Base-by-base conservation (phyloP, 2,113 vertebrate species). In the Pimephales promelas region DNA sequence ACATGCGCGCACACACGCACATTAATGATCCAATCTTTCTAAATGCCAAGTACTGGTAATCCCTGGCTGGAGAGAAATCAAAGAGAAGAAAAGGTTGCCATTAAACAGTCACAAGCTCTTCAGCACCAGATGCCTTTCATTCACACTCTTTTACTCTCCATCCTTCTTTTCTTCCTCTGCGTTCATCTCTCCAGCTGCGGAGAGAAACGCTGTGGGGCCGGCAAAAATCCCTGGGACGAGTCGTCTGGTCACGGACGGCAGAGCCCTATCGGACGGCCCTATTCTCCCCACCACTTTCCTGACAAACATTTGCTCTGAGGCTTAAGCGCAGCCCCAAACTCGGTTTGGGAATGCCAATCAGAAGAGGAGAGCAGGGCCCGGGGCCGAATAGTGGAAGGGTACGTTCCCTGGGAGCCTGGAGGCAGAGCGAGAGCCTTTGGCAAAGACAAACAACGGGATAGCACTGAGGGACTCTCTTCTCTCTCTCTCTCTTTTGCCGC, bases 241-340 rank as follows among this genome's bases (percentile, higher is more conserved):
- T 97, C 95, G 96, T 98, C 97, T 99, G 95, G 96, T 98, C 97
- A 99, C 97, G 97, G 95, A 98, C 95, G 89, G 85, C 88, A 79
- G 87, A 83, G 90, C 90, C 93, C 91, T 89, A 91, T 92, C 90
- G 90, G 92, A 92, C 91, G 82, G 91, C 88, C 91, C 94, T 92
- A 94, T 94, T 95, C 94, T 95, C 91, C 91, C 95, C 95, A 92
- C 92, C 95, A 96, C 95, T 97, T 95, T 95, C 93, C 95, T 94
- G 92, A 95, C 95, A 97, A 97, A 96, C 96, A 96, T 97, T 97
- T 97, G 93, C 96, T 84, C 47, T 95, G 90, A 93, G 95, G 96
- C 95, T 96, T 95, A 81, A 97, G 91, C 92, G 88, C 89, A 89
- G 90, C 91, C 92, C 90, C 87, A 86, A 90, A 91, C 91, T 92